Base-by-base conservation (phyloP, 2,797 vertebrate species). In the Arrhamphus sclerolepis region DNA sequence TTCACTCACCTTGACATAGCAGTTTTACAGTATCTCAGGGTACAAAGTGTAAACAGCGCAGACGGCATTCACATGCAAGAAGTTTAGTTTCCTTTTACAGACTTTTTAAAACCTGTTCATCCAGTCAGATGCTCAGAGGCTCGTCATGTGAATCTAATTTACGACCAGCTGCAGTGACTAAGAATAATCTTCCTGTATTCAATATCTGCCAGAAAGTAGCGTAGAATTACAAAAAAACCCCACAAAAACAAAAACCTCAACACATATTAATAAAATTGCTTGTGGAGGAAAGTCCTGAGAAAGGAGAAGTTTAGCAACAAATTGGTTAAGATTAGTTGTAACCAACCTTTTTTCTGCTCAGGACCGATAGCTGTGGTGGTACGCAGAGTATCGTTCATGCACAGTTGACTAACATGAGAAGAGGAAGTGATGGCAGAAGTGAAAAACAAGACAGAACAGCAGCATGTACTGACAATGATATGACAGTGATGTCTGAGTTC, bases 71-170 rank as follows among this genome's bases (percentile, higher is more conserved):
- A 53, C 17, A 19, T 1, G 13, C 70, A 85, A 73, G 80, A 85
- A 86, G 77, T 79, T 11, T 5, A 26, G 46, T 68, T 78, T 71
- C 66, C 65, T 58, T 46, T 7, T 34, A 34, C 14, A 42, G 41
- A 59, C 57, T 68, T 56, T 62, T 20, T 48, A 7, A 52, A 46
- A n/a, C 7, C 28, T 7, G 17, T 8, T 29, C 52, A 31, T 41
- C 38, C 56, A n/a, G 52, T 26, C 21, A 4, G 46, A 56, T 59
- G 40, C 46, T 56, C 9, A 39, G 46, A 5, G 26, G 8, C 43
- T 70, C 1, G 26, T 89, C 88, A 88, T 82, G 78, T 88, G 86
- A 81, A 39, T 66, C 71, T 68, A 56, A 80, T 90, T 76, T 79
- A 47, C 40, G 18, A 26, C 1, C 56, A 75, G 62, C 68, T 65